phyloP scores from a whole-genome alignment of 2,888 invertebrate genomes.

The Habrosyne pyritoides region DNA sequence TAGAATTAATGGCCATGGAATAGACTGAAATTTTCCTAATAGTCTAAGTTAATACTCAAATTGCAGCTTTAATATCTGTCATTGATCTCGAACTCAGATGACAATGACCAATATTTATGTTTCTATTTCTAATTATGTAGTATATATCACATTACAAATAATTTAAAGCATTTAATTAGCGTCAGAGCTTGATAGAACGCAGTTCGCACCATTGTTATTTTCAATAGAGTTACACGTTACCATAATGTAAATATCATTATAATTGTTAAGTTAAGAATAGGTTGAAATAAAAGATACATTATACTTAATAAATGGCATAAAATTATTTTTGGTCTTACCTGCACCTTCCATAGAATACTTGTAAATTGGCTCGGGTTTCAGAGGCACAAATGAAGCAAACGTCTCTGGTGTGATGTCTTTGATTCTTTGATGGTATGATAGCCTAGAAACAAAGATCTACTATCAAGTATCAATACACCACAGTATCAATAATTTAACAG shows the following conservation, averaged over 20 bases:
- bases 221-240: conserved; percentile 41
- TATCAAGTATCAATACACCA: no score
- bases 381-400: conserved; percentile 93
- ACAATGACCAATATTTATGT: conserved; percentile 23
- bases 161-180: conserved; percentile 58
- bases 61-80: conserved; percentile 42
- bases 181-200: conserved; percentile 22
- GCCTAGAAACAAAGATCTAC: conserved; percentile 81
- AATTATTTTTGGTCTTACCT: conserved; percentile 83
- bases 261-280: conserved; percentile 58
- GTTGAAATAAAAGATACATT: conserved; percentile 58
- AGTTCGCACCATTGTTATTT: conserved; percentile 19
- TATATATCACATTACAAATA: conserved; percentile 43
- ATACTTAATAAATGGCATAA: conserved; percentile 49
- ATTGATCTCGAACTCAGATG: conserved; percentile 41
- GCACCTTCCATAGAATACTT: conserved; percentile 96
- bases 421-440: conserved; percentile 97
- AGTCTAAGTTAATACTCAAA: conserved; percentile 37
- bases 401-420: conserved; percentile 95
- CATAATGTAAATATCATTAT: conserved; percentile 74
- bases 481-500: no score
- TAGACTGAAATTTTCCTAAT: conserved; percentile 58
- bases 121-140: conserved; percentile 22
- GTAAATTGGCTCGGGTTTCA: conserved; percentile 92
- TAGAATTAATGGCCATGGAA: conserved; percentile 77